A percentile compares a stretch with the other conserved stretches of the same genome.
phyloP scores from a whole-genome alignment of 30 jellyfish, hydroid and myxozoan genomes.

The Nemopilema nomurai region DNA sequence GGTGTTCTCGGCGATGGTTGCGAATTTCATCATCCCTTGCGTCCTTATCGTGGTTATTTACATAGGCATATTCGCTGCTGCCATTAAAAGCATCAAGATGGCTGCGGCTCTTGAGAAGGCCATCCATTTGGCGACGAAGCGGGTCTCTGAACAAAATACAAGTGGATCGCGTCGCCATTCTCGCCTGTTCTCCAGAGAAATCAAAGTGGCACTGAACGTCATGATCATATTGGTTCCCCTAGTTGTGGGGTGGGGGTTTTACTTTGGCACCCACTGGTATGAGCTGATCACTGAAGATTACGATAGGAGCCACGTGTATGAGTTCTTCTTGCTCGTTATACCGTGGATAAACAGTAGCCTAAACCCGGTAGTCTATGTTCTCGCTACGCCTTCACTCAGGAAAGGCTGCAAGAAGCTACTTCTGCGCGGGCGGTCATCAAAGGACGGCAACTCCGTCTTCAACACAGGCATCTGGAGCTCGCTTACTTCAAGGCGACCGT shows the following conservation, averaged over 20 bases:
- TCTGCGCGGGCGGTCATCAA: conserved; percentile 29
- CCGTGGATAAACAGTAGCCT: conserved; percentile 89
- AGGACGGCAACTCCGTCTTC: conserved; percentile 4
- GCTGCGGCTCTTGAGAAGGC: conserved; percentile 66
- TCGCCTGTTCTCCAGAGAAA: conserved; percentile 35
- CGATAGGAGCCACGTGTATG: conserved; percentile 50
- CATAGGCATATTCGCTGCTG: conserved; percentile 48
- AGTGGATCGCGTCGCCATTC: not conserved
- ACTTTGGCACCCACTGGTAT: conserved; percentile 75
- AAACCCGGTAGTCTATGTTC: conserved; percentile 76
- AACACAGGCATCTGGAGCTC: conserved; percentile 35
- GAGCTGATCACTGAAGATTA: conserved; percentile 52
- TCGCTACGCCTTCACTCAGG: conserved; percentile 65
- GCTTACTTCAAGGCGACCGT: conserved; percentile 44
- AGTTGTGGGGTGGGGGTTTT: conserved; percentile 86
- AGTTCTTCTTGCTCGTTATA: conserved; percentile 57
- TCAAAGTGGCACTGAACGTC: conserved; percentile 58
- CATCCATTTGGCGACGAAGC: conserved; percentile 20
- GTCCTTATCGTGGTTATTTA: conserved; percentile 49
- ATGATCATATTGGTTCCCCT: conserved; percentile 76
- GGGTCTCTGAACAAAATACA: not conserved
- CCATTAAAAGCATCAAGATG: conserved; percentile 58
- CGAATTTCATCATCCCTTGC: conserved; percentile 67
- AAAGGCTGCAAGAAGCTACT: conserved; percentile 60
- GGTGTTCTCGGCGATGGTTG: conserved; percentile 57